Evolutionary conservation across 2,113 vertebrate species (phyloP).

Genomic region (Oenanthe oenanthe): DNA sequence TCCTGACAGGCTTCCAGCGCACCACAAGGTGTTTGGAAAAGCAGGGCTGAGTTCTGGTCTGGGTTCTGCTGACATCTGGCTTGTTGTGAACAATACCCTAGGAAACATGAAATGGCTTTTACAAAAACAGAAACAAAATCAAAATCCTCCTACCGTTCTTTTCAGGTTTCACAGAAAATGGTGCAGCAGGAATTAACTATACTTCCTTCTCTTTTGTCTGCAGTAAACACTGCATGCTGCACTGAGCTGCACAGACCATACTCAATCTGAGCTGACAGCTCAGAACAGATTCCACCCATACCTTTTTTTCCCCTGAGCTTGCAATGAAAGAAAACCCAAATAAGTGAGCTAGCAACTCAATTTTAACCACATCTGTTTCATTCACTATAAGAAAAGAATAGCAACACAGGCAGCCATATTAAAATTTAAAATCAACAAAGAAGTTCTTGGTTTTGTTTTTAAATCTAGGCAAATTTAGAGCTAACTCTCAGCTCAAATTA

Average conservation of each 20-base stretch:
- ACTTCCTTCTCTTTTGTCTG: conserved; percentile 9
- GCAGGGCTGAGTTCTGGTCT: not conserved
- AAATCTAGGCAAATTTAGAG: not conserved
- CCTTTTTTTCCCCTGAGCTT: not conserved
- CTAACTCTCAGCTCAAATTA: not conserved
- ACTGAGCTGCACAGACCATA: not conserved
- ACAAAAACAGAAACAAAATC: not conserved
- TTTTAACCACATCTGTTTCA: not conserved
- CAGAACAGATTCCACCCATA: conserved; percentile 4
- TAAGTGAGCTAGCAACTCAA: not conserved
- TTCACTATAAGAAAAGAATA: not conserved
- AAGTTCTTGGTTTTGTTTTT: not conserved
- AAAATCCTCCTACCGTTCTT: not conserved
- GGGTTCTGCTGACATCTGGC: not conserved
- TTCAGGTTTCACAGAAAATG: not conserved
- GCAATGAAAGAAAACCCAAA: not conserved
- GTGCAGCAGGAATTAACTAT: conserved; percentile 12
- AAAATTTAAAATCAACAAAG: not conserved
- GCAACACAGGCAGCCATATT: not conserved
- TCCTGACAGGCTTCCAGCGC: not conserved
- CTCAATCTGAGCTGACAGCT: conserved; percentile 3
- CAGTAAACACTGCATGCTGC: not conserved
- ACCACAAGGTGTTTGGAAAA: not conserved
- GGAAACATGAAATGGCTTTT: not conserved
- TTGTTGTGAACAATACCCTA: not conserved